Evolutionary conservation across 1,140 invertebrate species (phyloP).

Genomic region (Whitmania pigra): DNA sequence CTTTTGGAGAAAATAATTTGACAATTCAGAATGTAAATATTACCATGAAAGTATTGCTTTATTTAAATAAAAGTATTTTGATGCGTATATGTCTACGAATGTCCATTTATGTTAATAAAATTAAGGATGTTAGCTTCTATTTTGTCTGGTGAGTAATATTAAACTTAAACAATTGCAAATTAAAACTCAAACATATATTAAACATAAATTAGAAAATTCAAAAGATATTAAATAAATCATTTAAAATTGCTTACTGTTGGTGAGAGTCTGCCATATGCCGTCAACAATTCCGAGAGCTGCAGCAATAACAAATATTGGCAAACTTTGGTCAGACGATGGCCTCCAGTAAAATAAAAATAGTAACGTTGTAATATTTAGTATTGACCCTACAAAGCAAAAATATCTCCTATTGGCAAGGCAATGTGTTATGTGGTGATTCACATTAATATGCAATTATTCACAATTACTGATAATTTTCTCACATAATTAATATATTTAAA

Average conservation of each 20-base stretch:
- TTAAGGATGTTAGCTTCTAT: not conserved
- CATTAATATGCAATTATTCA: too few relatives aligned
- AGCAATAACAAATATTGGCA: constrained; percentile 16
- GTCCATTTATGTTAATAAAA: not conserved
- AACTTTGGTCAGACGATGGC: constrained; percentile 3
- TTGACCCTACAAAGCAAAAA: constrained; percentile 2
- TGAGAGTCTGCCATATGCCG: constrained; percentile 20
- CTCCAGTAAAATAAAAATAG: constrained; percentile 15
- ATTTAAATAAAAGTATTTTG: too few relatives aligned
- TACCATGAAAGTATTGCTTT: too few relatives aligned
- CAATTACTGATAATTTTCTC: too few relatives aligned
- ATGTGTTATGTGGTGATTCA: too few relatives aligned
- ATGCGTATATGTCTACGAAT: not conserved
- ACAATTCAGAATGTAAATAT: too few relatives aligned
- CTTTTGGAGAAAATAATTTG: too few relatives aligned
- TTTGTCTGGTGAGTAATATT: not conserved
- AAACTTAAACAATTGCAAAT: not conserved
- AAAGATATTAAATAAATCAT: not conserved
- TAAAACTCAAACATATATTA: not conserved
- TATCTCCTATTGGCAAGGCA: too few relatives aligned
- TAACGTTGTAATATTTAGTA: not conserved
- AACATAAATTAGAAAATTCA: not conserved
- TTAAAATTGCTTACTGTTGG: constrained; percentile 16
- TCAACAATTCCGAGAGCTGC: constrained; percentile 9
- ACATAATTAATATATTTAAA: too few relatives aligned